Conservation (phyloP, 2,797 vertebrate genomes). For the Megalops cyprinoides region DNA sequence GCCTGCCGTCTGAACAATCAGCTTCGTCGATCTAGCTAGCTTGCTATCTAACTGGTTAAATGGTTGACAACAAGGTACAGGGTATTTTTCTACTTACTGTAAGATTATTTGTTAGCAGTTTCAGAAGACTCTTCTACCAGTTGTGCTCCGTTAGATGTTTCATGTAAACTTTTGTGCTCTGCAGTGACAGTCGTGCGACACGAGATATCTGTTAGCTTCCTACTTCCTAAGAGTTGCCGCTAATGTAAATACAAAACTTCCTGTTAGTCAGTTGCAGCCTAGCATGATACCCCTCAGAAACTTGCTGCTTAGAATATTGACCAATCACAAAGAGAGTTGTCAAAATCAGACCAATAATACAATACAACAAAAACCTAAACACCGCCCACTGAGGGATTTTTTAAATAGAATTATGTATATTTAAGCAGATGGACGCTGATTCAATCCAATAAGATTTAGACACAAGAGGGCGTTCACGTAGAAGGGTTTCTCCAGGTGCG, state of each 20-base stretch:
- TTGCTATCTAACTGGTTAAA: not conserved
- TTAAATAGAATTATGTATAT: not conserved
- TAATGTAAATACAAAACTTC: constrained; percentile 31
- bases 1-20: not conserved
- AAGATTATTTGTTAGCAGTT: not conserved
- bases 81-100: constrained; percentile 30
- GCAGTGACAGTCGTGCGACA: not conserved
- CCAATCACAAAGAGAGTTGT: constrained; percentile 18
- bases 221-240: constrained; percentile 21
- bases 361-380: not conserved
- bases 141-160: not conserved
- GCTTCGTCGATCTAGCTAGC: not conserved
- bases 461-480: not conserved
- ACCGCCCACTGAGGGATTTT: not conserved
- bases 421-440: constrained; percentile 1
- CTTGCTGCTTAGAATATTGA: not conserved
- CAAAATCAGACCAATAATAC: constrained; percentile 17
- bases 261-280: constrained; percentile 23
- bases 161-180: not conserved
- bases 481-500: not conserved
- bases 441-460: not conserved
- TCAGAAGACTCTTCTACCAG: not conserved
- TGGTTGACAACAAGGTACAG: not conserved
- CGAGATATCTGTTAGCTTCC: not conserved
- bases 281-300: not conserved